Base-by-base conservation (phyloP, 2,113 vertebrate species). In the Gracilinanus agilis region DNA sequence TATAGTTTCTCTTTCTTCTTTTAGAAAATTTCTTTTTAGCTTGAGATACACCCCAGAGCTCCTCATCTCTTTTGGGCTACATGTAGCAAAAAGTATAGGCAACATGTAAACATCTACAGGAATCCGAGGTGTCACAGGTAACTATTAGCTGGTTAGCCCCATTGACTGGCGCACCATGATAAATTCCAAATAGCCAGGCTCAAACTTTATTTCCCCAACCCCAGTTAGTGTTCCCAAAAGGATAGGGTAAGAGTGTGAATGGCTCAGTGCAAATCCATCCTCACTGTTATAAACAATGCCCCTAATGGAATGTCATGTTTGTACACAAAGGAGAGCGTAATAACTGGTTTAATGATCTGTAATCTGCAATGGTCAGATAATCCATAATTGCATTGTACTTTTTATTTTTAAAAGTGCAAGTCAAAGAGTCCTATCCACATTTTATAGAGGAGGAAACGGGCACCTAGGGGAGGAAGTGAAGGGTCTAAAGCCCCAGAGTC, bases 1-100 rank as follows among this genome's bases (percentile, higher is more conserved):
- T 9, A n/a, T 13, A 93, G 91, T 44, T 92, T 54, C 55, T 25
- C 44, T 56, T 54, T 91, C 58, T 94, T 24, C 61, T 90, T 83
- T 83, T 83, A 83, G n/a, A 83, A 83, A 40, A 83, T 83, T 40
- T n/a, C 67, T n/a, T n/a, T 34, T 75, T 75, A 29, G 34, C 34
- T 75, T 34, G 61, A 75, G 61, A 75, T 75, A n/a, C 12, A 75
- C 34, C 29, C 67, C 67, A 40, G 34, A 75, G 61, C 9, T 83
- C 19, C 16, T 23, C 67, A 21, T 23, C 67, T 83, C n/a, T 83
- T n/a, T 40, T 40, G 34, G 67, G 67, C n/a, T 83, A 49, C 54
- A 89, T 3, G 19, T 44, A 34, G n/a, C 67, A 83, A 83, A 54
- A 55, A 53, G 9, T 53, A 55, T 54, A n/a, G 54, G 56, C 95